These are phyloP conservation scores for Ormia ochracea DNA, from an alignment of 2,888 invertebrate genomes.

Conservation along the genomic window DNA sequence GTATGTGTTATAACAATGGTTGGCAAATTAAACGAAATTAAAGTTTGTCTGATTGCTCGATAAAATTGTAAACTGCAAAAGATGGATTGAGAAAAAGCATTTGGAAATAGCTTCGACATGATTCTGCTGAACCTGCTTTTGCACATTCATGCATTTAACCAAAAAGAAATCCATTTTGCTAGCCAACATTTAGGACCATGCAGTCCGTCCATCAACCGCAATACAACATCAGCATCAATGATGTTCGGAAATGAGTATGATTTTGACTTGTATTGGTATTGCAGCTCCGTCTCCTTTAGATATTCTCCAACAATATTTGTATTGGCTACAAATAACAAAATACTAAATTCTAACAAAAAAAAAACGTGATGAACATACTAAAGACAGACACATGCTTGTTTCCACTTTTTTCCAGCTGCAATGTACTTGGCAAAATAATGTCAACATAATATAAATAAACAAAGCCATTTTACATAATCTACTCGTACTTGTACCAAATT, in stretches of 20 bases:
- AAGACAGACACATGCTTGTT: conserved; percentile 31
- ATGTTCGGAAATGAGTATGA: conserved; percentile 42
- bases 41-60: conserved; percentile 43
- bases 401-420: background rate
- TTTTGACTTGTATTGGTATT: conserved; percentile 36
- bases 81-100: conserved; percentile 24
- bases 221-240: conserved; percentile 47
- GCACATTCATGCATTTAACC: background rate
- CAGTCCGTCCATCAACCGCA: conserved; percentile 26
- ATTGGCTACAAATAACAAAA: conserved; percentile 59
- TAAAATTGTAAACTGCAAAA: conserved; percentile 7
- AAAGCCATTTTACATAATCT: conserved; percentile 55
- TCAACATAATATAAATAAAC: conserved; percentile 55
- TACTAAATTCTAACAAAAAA: conserved; percentile 56
- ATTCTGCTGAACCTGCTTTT: background rate
- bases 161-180: background rate
- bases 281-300: conserved; percentile 18
- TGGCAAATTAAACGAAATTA: conserved; percentile 58
- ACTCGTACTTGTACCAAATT: conserved; percentile 36
- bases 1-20: conserved; percentile 32
- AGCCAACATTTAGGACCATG: background rate
- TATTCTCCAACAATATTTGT: conserved; percentile 50
- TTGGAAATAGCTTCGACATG: conserved; percentile 4
- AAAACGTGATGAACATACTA: conserved; percentile 57
- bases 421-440: conserved; percentile 42